Evolutionary conservation across 1,140 invertebrate genomes (phyloP).

Genomic region (Neodiprion fabricii): DNA sequence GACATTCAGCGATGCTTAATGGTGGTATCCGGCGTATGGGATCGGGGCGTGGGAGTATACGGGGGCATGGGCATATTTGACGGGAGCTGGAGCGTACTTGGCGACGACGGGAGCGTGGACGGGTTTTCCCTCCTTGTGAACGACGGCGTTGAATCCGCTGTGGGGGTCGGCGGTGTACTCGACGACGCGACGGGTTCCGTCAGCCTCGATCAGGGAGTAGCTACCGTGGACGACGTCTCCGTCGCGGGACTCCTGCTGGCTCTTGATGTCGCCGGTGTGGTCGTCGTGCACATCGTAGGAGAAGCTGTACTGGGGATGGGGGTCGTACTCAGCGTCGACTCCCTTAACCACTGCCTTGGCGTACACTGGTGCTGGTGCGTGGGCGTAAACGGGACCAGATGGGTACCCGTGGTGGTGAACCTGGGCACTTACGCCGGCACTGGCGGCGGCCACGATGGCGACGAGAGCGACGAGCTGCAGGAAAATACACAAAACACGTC

Average conservation of each 20-base stretch:
- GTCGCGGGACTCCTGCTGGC: conserved; percentile 25
- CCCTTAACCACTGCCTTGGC: not conserved
- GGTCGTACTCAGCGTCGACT: conserved; percentile 23
- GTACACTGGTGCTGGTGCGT: conserved; percentile 9
- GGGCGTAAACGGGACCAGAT: conserved; percentile 10
- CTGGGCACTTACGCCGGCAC: conserved; percentile 29
- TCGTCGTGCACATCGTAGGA: conserved; percentile 21
- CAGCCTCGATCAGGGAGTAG: conserved; percentile 26
- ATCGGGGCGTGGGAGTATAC: not conserved
- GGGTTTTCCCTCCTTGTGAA: conserved; percentile 45
- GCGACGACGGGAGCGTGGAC: conserved; percentile 27
- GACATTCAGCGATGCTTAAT: conserved; percentile 2
- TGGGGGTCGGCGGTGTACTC: conserved; percentile 39
- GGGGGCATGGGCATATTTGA: conserved; percentile 32
- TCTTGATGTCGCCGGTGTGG: conserved; percentile 29
- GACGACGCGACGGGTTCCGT: conserved; percentile 32
- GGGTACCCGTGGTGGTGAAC: conserved; percentile 24
- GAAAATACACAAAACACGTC: too few species aligned
- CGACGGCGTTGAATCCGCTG: conserved; percentile 38
- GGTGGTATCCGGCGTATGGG: conserved; percentile 5
- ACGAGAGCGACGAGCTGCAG: conserved; percentile 43
- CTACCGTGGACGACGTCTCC: conserved; percentile 29
- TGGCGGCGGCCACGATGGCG: conserved; percentile 40
- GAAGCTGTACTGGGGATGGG: conserved; percentile 26
- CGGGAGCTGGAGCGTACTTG: conserved; percentile 38